Percentiles rank a stretch among this genome's conserved stretches.
phyloP scores from a whole-genome alignment of 2,113 vertebrate species.

The Brachyhypopomus occidentalis region DNA sequence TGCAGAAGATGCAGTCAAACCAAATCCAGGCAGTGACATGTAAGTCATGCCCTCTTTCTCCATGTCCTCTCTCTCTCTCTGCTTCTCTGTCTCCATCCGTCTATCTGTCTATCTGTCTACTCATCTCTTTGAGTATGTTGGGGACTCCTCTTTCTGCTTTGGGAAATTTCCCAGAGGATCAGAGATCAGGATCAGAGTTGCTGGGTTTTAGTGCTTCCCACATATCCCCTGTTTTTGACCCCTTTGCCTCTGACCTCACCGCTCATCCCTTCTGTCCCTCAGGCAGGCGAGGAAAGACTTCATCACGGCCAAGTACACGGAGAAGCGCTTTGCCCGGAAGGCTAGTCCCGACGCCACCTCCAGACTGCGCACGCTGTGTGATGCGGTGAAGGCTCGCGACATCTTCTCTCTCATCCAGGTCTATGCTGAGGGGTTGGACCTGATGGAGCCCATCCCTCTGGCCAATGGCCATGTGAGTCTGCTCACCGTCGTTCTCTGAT shows the following conservation, averaged over 20 bases:
- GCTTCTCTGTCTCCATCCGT: not conserved
- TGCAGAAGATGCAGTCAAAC: conserved; percentile 84
- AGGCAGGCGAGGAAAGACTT: conserved; percentile 99
- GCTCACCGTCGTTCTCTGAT: not conserved
- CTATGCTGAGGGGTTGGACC: conserved; percentile 91
- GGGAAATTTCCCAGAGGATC: no score
- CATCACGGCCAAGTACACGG: conserved; percentile 96
- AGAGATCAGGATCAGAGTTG: no score
- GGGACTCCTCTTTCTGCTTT: no score
- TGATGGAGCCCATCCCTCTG: conserved; percentile 94
- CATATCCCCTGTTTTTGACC: not conserved
- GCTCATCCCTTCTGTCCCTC: conserved; percentile 20
- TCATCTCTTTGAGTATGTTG: not conserved
- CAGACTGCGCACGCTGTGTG: conserved; percentile 88
- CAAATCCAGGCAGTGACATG: conserved; percentile 93
- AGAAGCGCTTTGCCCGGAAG: conserved; percentile 87
- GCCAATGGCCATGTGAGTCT: conserved; percentile 93
- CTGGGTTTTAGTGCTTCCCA: no score
- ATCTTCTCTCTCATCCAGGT: conserved; percentile 93
- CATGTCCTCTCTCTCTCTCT: not conserved
- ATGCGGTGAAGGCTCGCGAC: conserved; percentile 92
- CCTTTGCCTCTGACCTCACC: no score
- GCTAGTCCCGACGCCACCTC: conserved; percentile 78
- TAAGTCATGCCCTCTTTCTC: conserved; percentile 71
- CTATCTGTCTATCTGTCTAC: not conserved